These are phyloP conservation scores for Pagetopsis macropterus DNA, from an alignment of 2,797 vertebrate species.

Conservation along the genomic window DNA sequence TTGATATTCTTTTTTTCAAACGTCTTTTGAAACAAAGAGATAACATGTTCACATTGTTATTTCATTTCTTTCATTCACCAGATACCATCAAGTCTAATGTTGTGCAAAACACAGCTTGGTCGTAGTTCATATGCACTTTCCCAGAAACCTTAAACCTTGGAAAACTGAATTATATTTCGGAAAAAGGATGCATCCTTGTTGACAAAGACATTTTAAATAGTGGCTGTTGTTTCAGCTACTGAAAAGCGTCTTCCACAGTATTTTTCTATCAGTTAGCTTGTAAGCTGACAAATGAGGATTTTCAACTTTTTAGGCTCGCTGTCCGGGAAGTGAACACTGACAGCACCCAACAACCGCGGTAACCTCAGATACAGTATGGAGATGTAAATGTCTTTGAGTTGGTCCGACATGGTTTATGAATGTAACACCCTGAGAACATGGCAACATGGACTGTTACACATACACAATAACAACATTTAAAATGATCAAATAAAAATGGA, in stretches of 20 bases:
- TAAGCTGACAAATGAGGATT: slow-evolving; percentile 48
- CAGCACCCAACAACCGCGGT: slow-evolving; percentile 29
- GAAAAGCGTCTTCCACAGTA: slow-evolving; percentile 53
- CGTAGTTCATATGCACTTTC: slow-evolving; percentile 36
- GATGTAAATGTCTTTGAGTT: slow-evolving; percentile 34
- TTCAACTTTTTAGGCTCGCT: slow-evolving; percentile 21
- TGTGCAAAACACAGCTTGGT: slow-evolving; percentile 72
- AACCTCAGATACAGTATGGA: slow-evolving; percentile 31
- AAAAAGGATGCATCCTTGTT: slow-evolving; percentile 10
- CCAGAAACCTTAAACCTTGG: slow-evolving; percentile 6
- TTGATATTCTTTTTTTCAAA: slow-evolving; percentile 14
- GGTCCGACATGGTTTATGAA: slow-evolving; percentile 22
- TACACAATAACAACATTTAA: slow-evolving; percentile 15
- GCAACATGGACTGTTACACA: slow-evolving; percentile 43
- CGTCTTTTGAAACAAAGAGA: slow-evolving; percentile 56
- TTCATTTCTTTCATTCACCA: slow-evolving; percentile 38
- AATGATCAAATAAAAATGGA: slow-evolving; percentile 1
- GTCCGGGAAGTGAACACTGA: slow-evolving; percentile 41
- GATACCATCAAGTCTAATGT: slow-evolving; percentile 46
- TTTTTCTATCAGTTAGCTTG: slow-evolving; percentile 59
- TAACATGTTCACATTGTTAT: slow-evolving; percentile 31
- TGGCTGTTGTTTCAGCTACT: slow-evolving; percentile 38
- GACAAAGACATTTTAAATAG: slow-evolving; percentile 25
- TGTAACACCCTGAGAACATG: slow-evolving; percentile 72
- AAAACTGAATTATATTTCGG: slow-evolving; percentile 22